phyloP scores from a whole-genome alignment of 2,113 vertebrate genomes.

The Oceanodroma tethys region DNA sequence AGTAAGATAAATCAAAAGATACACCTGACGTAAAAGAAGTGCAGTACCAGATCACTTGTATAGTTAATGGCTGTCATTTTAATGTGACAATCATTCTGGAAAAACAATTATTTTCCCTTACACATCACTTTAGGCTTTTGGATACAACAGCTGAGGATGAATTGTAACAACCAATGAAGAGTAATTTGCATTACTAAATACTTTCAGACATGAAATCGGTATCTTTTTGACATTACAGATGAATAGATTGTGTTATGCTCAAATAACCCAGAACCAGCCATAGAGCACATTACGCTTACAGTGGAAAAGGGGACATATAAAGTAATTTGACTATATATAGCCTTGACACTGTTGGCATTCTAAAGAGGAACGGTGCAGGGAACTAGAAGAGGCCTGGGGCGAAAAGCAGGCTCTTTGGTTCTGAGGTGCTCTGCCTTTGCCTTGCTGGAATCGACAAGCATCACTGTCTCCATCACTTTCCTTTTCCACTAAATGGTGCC shows the following conservation, averaged over 20 bases:
- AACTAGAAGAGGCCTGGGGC: background rate
- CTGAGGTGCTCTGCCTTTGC: background rate
- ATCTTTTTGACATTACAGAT: background rate
- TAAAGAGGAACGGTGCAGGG: background rate
- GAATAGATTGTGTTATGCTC: background rate
- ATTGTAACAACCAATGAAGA: background rate
- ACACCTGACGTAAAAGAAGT: rapidly evolving
- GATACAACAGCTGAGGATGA: background rate
- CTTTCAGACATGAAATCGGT: background rate
- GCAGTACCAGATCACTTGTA: background rate
- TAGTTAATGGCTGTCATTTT: background rate
- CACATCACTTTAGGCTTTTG: background rate
- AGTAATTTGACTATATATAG: background rate
- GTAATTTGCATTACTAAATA: background rate
- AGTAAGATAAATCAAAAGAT: background rate
- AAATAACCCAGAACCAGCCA: background rate
- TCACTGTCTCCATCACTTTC: background rate
- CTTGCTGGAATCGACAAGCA: background rate
- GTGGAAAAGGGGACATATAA: background rate
- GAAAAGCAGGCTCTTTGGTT: background rate
- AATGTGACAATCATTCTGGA: background rate
- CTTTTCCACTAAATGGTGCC: background rate
- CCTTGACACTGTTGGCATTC: background rate
- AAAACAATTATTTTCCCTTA: background rate
- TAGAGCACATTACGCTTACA: background rate